Evolutionary conservation across 2,797 vertebrate species (phyloP), one percentile per base, ranked within the genome.

Genomic region (Lacerta viridis): DNA sequence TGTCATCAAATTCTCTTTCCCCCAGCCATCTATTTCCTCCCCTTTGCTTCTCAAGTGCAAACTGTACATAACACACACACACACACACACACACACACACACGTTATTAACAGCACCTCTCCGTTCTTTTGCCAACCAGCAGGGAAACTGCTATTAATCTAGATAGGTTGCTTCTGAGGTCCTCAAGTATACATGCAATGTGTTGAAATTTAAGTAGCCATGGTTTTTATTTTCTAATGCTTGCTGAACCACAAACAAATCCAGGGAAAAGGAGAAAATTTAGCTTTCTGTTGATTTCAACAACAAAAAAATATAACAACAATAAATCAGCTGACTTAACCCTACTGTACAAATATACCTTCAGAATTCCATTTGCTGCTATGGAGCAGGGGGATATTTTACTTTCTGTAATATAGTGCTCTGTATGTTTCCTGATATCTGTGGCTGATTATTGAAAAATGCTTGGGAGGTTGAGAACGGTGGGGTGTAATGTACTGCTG

Each of bases 361-460:
- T 72, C 0, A 86, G 55, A 83, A 71, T 50, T 92, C 46, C 39
- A 80, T 39, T 17, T 90, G 75, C 17, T 85, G 3, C 15, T 59
- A 92, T 50, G 92, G 29, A 80, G 3, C 77, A 91, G 84, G 29
- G 80, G 2, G 17, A 17, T 82, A 86, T 92, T 92, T 92, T 87
- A 87, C 90, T 93, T 10, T 79, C 69, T 83, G 74, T 83, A 76
- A 15, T 79, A 27, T 36, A 64, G 9, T 27, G 13, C 59, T 69
- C 71, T 59, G 4, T n/a, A 69, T 80, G 71, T 87, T 77, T 83
- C 75, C n/a, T 85, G 1, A 93, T 93, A 92, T 92, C 87, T 89
- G 85, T 75, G 85, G 88, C 64, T 92, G 86, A 92, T 92, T 85
- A 89, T 87, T 91, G 89, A 83, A 89, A 90, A 91, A 86, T 80